Evolutionary conservation across 35 echinoderm and acorn worm genomes (phyloP), one percentile per base, ranked within the genome.

Genomic region (Heliocidaris erythrogramma): DNA sequence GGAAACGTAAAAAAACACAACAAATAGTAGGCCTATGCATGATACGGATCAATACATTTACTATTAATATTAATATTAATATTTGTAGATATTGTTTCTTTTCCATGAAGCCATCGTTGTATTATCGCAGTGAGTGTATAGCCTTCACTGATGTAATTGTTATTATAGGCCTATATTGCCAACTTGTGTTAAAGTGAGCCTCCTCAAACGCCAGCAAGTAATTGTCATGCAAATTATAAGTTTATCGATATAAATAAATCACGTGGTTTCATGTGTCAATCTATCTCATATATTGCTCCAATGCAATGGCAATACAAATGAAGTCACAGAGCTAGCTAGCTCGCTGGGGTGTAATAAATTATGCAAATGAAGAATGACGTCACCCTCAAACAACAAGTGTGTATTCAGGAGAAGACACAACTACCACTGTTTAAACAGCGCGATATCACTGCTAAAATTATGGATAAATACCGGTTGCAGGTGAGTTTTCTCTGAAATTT

Each of bases 361-460:
- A 98, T 98, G 96, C 97, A 98, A 98, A 98, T 98, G 30, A 95
- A 29, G 50, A 48, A 86, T 98, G 97, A 98, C 97, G 97, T 98
- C 97, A 95, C 56, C 17, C 30, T 53, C 85, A 90, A 96, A 96
- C 95, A 96, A 96, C 95, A 96, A 96, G 95, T 96, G 95, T 96
- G 95, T 94, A 94, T 50, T 88, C 49, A 60, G 32, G 30, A 49
- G 61, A 50, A 95, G 94, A 95, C 94, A 95, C 91, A 95, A 94
- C 94, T 92, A 95, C 86, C 86, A 92, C 47, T 48, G 93, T 93
- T 95, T 86, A 94, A 95, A 95, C 86, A 86, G 91, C 88, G 94
- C 85, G 60, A 96, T 94, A 90, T 88, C 88, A 88, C 35, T 85
- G 93, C 90, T 90, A 85, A 97, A 90, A 99, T 96, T 94, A 97